Base-by-base conservation (phyloP, 2,113 vertebrate genomes). In the Agapornis roseicollis region DNA sequence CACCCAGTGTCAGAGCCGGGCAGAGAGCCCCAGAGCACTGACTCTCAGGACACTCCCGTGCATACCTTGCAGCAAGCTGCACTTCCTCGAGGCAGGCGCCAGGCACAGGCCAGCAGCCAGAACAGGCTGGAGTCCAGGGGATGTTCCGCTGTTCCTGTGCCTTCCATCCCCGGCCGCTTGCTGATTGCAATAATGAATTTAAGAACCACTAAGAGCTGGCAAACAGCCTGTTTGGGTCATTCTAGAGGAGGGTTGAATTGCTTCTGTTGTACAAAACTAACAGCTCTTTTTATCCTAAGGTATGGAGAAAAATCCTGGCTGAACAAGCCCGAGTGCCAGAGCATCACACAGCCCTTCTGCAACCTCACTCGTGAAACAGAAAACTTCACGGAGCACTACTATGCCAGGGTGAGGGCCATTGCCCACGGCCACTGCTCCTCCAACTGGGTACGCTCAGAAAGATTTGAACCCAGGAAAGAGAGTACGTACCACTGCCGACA, bases 221-320 rank as follows among this genome's bases (percentile, higher is more conserved):
- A 14, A 52, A 17, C n/a, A 66, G 80, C 71, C 31, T 44, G 10
- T 63, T 50, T 49, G 58, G 42, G 12, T 85, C 29, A 23, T 49
- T 79, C 33, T 20, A n/a, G 39, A 42, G 71, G 50, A 27, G 27
- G 11, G 20, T 9, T 49, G 31, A 39, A 47, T 31, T n/a, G 44
- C 50, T 49, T 19, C 35, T 70, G 37, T 41, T 52, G 28, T 44
- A 58, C 55, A 61, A 17, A 65, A n/a, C 13, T 7, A 29, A 88
- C 58, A 37, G 7, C 8, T 22, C 12, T 68, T 70, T 86, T 10
- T 22, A 17, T 31, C 46, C 61, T 24, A 95, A 98, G 98, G 84
- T 98, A 98, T 7, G 98, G 98, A 64, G 93, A 97, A 20, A 85
- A 17, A 17, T 13, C 19, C 31, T 98, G 98, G 98, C 80, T 96